phyloP scores from a whole-genome alignment of 2,888 invertebrate genomes.

The Pseudoips prasinana region DNA sequence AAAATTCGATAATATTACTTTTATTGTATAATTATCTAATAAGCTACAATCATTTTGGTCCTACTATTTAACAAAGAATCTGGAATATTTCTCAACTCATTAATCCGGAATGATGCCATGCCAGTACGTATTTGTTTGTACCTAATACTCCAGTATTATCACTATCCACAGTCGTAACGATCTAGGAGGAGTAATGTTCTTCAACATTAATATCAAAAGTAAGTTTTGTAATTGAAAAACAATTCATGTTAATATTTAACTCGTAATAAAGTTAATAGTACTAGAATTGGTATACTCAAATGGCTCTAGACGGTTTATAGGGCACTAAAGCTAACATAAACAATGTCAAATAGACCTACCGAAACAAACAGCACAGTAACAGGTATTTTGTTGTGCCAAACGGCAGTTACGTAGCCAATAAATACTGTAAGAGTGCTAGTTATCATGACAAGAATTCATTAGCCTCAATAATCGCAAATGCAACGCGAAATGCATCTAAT shows the following conservation, averaged over 20 bases:
- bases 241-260: conserved; percentile 7
- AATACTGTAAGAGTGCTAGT: conserved; percentile 34
- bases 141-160: too few species aligned
- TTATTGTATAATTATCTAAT: too few species aligned
- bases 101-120: too few species aligned
- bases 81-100: too few species aligned
- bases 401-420: conserved; percentile 31
- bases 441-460: conserved; percentile 53
- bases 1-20: too few species aligned
- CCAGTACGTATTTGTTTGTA: too few species aligned
- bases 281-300: conserved; percentile 5
- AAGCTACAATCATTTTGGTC: too few species aligned
- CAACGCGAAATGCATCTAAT: conserved; percentile 32
- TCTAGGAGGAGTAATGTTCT: too few species aligned
- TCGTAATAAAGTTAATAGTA: conserved; percentile 5
- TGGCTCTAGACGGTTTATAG: conserved; percentile 8
- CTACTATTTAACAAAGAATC: too few species aligned
- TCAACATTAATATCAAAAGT: conserved; percentile 7
- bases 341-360: conserved; percentile 18
- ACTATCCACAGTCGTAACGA: too few species aligned
- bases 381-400: conserved; percentile 29
- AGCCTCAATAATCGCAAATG: conserved; percentile 40
- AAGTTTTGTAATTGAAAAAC: conserved; percentile 11
- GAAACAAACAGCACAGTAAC: conserved; percentile 19
- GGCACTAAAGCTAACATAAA: conserved; percentile 11